A percentile compares a stretch with the other conserved stretches of the same genome.
phyloP scores from a whole-genome alignment of 1,140 invertebrate genomes.

The Platyura marginata region DNA sequence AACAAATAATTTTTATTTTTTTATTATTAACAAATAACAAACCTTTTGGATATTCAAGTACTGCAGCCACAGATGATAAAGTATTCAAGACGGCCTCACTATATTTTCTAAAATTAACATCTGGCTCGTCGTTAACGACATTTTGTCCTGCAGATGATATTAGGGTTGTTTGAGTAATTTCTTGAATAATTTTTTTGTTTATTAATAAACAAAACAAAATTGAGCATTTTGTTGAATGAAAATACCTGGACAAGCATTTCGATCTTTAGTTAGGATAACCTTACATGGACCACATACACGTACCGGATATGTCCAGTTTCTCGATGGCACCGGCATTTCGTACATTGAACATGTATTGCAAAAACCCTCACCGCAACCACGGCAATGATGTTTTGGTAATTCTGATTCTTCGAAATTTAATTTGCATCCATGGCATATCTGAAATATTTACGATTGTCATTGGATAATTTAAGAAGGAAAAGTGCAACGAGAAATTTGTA shows the following conservation, averaged over 20 bases:
- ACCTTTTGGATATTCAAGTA: conserved; percentile 27
- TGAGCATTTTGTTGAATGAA: not conserved
- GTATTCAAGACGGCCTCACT: conserved; percentile 43
- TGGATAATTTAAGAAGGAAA: too few relatives aligned
- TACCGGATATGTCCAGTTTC: conserved; percentile 44
- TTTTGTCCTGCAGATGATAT: not conserved
- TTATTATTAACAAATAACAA: not conserved
- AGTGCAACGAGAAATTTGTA: too few relatives aligned
- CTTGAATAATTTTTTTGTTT: not conserved
- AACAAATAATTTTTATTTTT: too few relatives aligned
- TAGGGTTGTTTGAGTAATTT: not conserved
- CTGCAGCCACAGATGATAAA: conserved; percentile 34
- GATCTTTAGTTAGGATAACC: conserved; percentile 12
- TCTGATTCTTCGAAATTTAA: conserved; percentile 28
- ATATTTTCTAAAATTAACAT: conserved; percentile 38
- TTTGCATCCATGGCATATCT: conserved; percentile 47
- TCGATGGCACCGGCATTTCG: conserved; percentile 36
- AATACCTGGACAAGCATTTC: conserved; percentile 16
- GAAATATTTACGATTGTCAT: too few relatives aligned
- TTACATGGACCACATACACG: conserved; percentile 49
- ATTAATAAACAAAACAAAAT: too few relatives aligned
- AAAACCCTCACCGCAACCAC: conserved; percentile 55
- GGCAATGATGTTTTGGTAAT: conserved; percentile 56
- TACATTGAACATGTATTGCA: conserved; percentile 43
- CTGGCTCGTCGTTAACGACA: conserved; percentile 20